Evolutionary conservation across 2,113 vertebrate species (phyloP).

Genomic region (Geococcyx californianus): DNA sequence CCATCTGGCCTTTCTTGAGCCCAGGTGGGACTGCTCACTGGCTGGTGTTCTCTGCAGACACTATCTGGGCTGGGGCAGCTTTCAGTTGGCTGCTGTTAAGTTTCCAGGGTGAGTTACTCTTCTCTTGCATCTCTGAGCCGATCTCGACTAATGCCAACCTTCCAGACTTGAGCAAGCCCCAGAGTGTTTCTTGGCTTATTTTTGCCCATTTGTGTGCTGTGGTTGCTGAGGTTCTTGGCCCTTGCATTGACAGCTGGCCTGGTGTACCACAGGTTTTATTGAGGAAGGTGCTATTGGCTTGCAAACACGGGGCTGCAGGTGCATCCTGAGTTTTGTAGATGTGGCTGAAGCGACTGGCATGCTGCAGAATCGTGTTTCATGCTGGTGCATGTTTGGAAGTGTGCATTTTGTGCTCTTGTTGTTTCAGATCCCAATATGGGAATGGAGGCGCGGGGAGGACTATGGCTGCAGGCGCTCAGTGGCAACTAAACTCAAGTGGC

Average conservation of each 20-base stretch:
- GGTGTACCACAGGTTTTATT: fast-evolving
- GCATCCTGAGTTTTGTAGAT: fast-evolving
- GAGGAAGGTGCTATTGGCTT: not conserved
- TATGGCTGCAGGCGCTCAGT: conserved; percentile 23
- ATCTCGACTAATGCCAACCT: not conserved
- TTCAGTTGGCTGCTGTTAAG: not conserved
- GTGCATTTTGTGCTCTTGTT: not conserved
- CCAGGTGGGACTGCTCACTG: not conserved
- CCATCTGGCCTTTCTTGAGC: fast-evolving
- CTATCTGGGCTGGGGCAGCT: not conserved
- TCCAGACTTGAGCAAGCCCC: not conserved
- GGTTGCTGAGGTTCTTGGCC: fast-evolving
- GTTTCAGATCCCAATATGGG: not conserved
- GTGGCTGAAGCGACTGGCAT: fast-evolving
- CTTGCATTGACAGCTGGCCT: not conserved
- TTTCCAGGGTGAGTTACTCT: not conserved
- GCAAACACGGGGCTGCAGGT: fast-evolving
- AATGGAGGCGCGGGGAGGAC: not conserved
- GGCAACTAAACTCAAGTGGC: not conserved
- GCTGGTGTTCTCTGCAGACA: not conserved
- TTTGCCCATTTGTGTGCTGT: fast-evolving
- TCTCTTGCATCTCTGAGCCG: not conserved
- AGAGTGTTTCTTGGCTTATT: not conserved
- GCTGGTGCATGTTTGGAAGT: not conserved
- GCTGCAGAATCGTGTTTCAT: fast-evolving